Percentiles rank a stretch among this genome's conserved stretches.
Evolutionary conservation across 2,113 vertebrate species (phyloP).

Genomic region (Pagrus major): DNA sequence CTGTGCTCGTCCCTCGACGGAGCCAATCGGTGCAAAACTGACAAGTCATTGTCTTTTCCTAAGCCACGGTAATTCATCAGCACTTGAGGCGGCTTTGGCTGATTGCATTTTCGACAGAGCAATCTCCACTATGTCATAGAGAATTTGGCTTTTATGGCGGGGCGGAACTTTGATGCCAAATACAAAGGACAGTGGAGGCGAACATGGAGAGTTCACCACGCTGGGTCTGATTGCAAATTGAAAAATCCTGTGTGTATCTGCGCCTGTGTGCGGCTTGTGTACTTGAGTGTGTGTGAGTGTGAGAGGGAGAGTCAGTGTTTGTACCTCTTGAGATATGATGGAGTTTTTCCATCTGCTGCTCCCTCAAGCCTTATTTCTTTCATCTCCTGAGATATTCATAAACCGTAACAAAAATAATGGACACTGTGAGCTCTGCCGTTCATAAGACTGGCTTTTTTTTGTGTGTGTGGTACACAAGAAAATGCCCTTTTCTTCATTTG

Average conservation of each 20-base stretch:
- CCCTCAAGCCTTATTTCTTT: constrained; percentile 61
- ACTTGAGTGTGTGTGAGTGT: constrained; percentile 17
- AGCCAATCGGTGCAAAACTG: constrained; percentile 59
- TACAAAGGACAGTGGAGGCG: constrained; percentile 57
- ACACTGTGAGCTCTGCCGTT: constrained; percentile 30
- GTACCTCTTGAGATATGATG: constrained; percentile 57
- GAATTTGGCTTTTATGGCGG: constrained; percentile 69
- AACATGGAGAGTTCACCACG: constrained; percentile 47
- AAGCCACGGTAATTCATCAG: constrained; percentile 78
- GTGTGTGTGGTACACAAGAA: background rate
- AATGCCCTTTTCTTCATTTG: constrained; percentile 10
- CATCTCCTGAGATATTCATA: constrained; percentile 65
- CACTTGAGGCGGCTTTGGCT: constrained; percentile 76
- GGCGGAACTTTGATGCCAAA: constrained; percentile 63
- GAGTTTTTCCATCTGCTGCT: constrained; percentile 65
- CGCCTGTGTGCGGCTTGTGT: constrained; percentile 36
- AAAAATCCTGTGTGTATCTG: constrained; percentile 57
- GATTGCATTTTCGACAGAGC: constrained; percentile 80
- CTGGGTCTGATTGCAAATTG: constrained; percentile 69
- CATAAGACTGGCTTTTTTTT: constrained; percentile 22
- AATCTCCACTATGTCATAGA: constrained; percentile 77
- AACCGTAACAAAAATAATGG: constrained; percentile 61
- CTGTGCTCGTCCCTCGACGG: constrained; percentile 12
- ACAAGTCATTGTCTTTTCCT: constrained; percentile 77
- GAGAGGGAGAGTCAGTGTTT: constrained; percentile 19